Evolutionary conservation across 2,797 vertebrate species (phyloP).

Genomic region (Eleutherodactylus coqui): DNA sequence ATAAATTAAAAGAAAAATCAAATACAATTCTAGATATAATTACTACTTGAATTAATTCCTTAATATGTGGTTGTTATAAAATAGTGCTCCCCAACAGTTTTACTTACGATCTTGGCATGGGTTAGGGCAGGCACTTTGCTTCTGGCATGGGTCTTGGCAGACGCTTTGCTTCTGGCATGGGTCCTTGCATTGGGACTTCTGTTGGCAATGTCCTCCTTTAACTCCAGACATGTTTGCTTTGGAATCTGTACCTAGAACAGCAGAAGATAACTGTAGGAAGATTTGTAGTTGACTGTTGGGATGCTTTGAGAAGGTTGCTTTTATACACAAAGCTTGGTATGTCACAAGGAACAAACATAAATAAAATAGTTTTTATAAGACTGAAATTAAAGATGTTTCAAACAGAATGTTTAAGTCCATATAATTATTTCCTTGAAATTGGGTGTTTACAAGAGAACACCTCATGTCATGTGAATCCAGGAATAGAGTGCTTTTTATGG

Average conservation of each 20-base stretch:
- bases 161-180: slow-evolving; percentile 40
- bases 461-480: not conserved
- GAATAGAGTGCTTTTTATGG: slow-evolving; percentile 12
- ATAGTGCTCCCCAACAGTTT: not conserved
- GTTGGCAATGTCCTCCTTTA: slow-evolving; percentile 42
- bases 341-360: no score
- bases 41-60: no score
- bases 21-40: not conserved
- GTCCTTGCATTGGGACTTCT: slow-evolving; percentile 39
- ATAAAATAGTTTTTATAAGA: slow-evolving; percentile 5
- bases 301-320: not conserved
- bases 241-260: not conserved
- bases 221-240: slow-evolving; percentile 37
- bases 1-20: not conserved
- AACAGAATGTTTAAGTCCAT: not conserved
- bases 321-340: slow-evolving; percentile 17
- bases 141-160: slow-evolving; percentile 47
- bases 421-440: slow-evolving; percentile 13
- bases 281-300: not conserved
- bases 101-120: slow-evolving; percentile 55
- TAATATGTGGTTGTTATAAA: not conserved
- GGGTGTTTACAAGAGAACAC: slow-evolving; percentile 22
- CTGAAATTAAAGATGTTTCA: not conserved
- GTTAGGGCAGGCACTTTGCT: not conserved
- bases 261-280: not conserved